Evolutionary conservation across 2,888 invertebrate species (phyloP).

Genomic region (Globia sparganii): DNA sequence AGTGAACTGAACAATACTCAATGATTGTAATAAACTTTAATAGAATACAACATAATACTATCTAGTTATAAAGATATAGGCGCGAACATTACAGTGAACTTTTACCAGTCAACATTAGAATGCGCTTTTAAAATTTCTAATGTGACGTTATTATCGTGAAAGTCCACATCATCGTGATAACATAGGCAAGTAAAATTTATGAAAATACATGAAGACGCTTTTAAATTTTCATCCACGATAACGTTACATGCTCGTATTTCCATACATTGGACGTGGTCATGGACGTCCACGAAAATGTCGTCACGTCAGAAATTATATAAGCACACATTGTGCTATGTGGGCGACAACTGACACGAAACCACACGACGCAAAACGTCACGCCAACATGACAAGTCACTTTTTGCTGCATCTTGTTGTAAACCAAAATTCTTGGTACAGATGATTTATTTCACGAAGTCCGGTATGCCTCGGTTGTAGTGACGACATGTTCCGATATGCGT

Average conservation of each 20-base stretch:
- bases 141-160: not conserved
- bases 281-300: not conserved
- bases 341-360: not conserved
- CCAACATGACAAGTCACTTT: not conserved
- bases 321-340: not conserved
- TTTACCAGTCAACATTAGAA: not conserved
- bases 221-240: not conserved
- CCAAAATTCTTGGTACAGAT: constrained; percentile 4
- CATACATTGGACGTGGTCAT: not conserved
- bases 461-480: no score
- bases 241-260: not conserved
- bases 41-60: not conserved
- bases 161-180: not conserved
- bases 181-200: not conserved
- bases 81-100: not conserved
- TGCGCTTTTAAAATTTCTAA: not conserved
- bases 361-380: not conserved
- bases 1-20: not conserved
- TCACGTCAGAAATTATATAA: not conserved
- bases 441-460: no score
- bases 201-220: not conserved
- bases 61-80: not conserved
- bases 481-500: no score
- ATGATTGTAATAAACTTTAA: constrained; percentile 14
- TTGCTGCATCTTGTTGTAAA: not conserved